Evolutionary conservation across 2,888 invertebrate species (phyloP), one percentile per base, ranked within the genome.

Genomic region (Acronicta leporina): DNA sequence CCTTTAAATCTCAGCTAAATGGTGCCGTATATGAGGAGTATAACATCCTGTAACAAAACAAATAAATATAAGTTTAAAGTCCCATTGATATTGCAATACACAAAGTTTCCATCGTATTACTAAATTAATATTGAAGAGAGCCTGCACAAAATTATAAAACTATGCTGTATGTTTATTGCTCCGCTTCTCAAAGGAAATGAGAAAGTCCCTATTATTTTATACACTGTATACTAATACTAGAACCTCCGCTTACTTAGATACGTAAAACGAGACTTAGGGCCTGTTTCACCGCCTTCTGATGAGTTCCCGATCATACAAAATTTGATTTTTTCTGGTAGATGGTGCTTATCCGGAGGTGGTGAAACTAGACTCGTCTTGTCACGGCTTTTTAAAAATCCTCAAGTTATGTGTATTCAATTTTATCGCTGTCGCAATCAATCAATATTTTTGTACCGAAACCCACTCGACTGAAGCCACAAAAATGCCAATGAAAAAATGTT

Each of bases 31-130:
- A 90, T 90, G 93, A 92, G 88, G 91, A 91, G 89, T 88, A 86
- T 89, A 92, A 86, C 94, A 94, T 94, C 90, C 94, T 94, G 92
- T 40, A 92, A 93, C 90, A 92, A 92, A 81, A 72, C 51, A 81
- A 77, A 67, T 40, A 71, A 67, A 77, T 51, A 27, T 55, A 48
- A 57, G 49, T 27, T 20, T 40, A 38, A 42, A 48, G 27, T 38
- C 38, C 20, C 45, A 38, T 38, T 49, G 42, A 54, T 6, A 54
- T 42, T 9, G 42, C 38, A 33, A 5, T 25, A 4, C 13, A 14
- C 27, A 40, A 50, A 59, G n/a, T 57, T 45, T 53, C 5, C 43
- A 41, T 54, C 42, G 55, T 45, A 57, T 38, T 52, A 53, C 64
- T 56, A 50, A 53, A 66, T 66, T 56, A 68, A 59, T 57, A 73